Conservation (phyloP, 1,140 invertebrate species). For the Meteorus sp. region DNA sequence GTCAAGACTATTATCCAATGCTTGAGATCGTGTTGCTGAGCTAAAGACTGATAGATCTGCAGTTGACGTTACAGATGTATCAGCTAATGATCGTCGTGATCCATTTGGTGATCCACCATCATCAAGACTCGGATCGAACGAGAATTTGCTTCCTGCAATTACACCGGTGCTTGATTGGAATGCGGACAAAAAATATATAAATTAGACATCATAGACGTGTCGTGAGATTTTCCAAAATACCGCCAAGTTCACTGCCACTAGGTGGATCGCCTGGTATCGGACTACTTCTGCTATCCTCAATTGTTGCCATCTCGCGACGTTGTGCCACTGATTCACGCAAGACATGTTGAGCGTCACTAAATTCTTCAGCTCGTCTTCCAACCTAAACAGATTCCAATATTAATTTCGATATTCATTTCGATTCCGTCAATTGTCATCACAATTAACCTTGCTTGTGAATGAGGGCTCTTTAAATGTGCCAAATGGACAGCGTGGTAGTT, state of each 20-base stretch:
- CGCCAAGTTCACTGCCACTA: constrained; percentile 51
- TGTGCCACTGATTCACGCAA: constrained; percentile 56
- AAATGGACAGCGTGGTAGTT: constrained; percentile 82
- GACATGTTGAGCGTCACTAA: constrained; percentile 69
- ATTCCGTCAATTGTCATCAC: no score
- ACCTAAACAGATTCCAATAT: constrained; percentile 62
- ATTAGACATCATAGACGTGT: constrained; percentile 21
- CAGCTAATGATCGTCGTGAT: constrained; percentile 75
- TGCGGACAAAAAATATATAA: neutral
- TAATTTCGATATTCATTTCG: neutral
- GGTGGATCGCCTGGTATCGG: constrained; percentile 46
- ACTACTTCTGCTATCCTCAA: constrained; percentile 45
- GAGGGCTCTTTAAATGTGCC: constrained; percentile 80
- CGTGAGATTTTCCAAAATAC: constrained; percentile 42
- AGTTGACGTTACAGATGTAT: constrained; percentile 81
- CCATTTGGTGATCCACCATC: constrained; percentile 69
- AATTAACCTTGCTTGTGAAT: constrained; percentile 63
- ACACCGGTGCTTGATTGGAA: constrained; percentile 31
- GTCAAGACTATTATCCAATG: constrained; percentile 72
- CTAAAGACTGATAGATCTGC: constrained; percentile 80
- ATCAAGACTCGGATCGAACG: constrained; percentile 69
- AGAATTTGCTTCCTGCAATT: constrained; percentile 64
- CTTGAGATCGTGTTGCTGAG: constrained; percentile 71
- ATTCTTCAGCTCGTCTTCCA: constrained; percentile 73
- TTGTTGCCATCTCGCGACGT: constrained; percentile 61